Base-by-base conservation (phyloP, 2,797 vertebrate species). In the Astyanax mexicanus region DNA sequence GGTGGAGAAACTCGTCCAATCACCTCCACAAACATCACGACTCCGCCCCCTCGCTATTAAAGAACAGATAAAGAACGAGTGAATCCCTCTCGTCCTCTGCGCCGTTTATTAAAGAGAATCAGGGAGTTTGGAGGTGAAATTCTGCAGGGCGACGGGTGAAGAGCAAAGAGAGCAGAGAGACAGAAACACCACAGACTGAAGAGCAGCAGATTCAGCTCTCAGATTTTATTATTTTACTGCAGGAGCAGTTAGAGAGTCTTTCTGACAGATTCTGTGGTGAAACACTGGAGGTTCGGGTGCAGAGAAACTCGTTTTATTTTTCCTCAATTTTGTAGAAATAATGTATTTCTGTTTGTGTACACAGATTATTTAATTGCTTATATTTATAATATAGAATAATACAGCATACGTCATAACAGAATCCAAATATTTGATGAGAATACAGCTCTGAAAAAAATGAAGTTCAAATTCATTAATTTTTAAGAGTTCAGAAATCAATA, bases 1-100 rank as follows among this genome's bases (percentile, higher is more conserved):
- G 71, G 75, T 65, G 55, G 65, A 68, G 65, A 44, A 47, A 23
- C 66, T 81, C 32, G 57, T 78, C 5, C 15, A 23, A 37, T 58
- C 61, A 78, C 75, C n/a, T 23, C 12, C 25, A 55, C 55, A 10
- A 25, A 52, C 52, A 57, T 32, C 54, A 57, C 54, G 57, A 54
- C 54, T 57, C 32, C 25, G 25, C 2, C 6, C 27, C 6, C 25
- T 57, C 23, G 27, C 32, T 57, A 32, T 32, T 2, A 32, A 32
- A 5, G 32, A 32, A 32, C n/a, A 32, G 5, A 32, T 5, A 29
- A 57, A 29, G 29, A 32, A 13, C 32, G 29, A 25, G 55, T 57
- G 13, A 23, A 25, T 57, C 25, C 70, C 17, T 57, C 71, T 71
- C 60, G 35, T 17, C 58, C 40, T 35, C 13, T 58, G 52, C 27